These are phyloP conservation scores for Piezodorus guildinii DNA, from an alignment of 1,140 invertebrate genomes.

Conservation along the genomic window DNA sequence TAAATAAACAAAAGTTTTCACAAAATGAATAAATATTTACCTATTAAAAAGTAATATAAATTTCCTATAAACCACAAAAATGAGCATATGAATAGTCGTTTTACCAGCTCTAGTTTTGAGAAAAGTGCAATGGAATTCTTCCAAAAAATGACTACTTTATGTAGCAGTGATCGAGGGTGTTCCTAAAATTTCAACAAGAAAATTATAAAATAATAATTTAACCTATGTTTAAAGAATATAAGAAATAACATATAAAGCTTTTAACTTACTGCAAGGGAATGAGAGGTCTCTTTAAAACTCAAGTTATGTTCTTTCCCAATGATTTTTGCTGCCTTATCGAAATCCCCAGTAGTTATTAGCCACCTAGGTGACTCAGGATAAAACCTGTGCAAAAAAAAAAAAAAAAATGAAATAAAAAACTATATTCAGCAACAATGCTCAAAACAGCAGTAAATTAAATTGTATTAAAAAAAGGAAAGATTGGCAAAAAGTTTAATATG, in stretches of 20 bases:
- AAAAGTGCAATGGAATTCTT: slow-evolving; percentile 24
- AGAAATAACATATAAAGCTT: no score
- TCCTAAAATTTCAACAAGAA: slow-evolving; percentile 19
- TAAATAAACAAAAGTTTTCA: background rate
- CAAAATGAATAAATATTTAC: slow-evolving; percentile 24
- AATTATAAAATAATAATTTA: no score
- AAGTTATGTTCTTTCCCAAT: slow-evolving; percentile 11
- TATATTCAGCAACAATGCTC: no score
- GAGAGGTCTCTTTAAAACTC: background rate
- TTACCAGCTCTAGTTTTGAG: slow-evolving; percentile 29
- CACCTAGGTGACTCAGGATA: slow-evolving; percentile 40
- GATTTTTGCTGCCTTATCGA: slow-evolving; percentile 31
- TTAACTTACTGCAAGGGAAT: no score
- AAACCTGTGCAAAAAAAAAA: no score
- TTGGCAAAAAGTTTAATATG: no score
- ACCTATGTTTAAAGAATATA: no score
- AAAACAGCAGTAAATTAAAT: no score
- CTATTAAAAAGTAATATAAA: slow-evolving; percentile 38
- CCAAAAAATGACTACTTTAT: slow-evolving; percentile 14
- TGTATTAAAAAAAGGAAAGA: no score
- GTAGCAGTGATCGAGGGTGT: slow-evolving; percentile 12
- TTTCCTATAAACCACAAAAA: slow-evolving; percentile 38
- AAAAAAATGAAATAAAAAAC: no score
- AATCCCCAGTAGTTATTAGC: slow-evolving; percentile 34
- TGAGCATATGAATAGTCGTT: slow-evolving; percentile 31